Conservation (phyloP, 1,140 invertebrate genomes). For the Araneus ventricosus region DNA sequence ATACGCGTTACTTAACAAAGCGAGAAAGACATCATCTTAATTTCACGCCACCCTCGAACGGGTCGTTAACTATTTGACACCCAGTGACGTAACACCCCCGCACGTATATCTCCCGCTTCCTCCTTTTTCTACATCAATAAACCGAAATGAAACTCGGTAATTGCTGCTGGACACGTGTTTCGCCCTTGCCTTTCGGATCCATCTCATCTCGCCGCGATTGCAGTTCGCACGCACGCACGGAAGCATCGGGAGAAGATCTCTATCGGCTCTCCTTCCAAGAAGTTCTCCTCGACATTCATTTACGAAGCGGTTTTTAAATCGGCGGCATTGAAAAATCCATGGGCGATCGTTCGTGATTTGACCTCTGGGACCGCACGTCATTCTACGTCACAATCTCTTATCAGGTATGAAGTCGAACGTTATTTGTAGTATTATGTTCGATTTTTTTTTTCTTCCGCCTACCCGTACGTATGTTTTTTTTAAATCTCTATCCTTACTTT, state of each 20-base stretch:
- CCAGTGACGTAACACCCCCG: background rate
- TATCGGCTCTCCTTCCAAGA: background rate
- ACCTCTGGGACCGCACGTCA: background rate
- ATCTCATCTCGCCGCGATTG: background rate
- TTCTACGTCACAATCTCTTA: background rate
- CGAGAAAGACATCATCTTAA: background rate
- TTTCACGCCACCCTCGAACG: background rate
- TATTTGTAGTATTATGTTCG: too few species aligned
- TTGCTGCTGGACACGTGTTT: background rate
- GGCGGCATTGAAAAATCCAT: background rate
- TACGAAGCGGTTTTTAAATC: too few species aligned
- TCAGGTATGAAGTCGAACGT: background rate
- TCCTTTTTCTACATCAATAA: background rate
- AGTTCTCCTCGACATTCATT: background rate
- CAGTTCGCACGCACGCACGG: background rate
- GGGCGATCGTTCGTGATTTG: background rate
- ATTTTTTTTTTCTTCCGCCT: too few species aligned
- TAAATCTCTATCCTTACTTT: too few species aligned
- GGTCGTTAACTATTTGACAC: background rate
- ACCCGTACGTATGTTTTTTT: too few species aligned
- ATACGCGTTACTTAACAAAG: background rate
- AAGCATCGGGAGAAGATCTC: background rate
- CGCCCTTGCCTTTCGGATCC: background rate
- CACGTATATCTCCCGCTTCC: background rate
- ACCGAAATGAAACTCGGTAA: background rate